Evolutionary conservation across 2,888 invertebrate genomes (phyloP), one percentile per base, ranked within the genome.

Genomic region (Coenonympha glycerion): DNA sequence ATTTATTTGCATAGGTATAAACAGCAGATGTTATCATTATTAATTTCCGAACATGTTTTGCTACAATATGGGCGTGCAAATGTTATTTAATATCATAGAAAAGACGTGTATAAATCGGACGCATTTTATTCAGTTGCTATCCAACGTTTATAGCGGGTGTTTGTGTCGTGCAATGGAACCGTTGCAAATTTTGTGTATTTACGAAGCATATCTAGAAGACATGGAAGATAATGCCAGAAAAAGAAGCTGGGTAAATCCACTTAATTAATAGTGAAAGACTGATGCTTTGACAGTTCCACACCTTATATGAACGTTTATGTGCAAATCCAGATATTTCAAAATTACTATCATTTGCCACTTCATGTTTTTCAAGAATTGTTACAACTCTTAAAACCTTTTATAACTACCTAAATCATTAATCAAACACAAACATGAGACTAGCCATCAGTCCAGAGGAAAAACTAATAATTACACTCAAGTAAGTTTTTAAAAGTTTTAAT

Each of bases 121-220:
- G 34, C 19, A 18, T 34, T 19, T 31, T 31, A 15, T 15, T 31
- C 15, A 16, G 31, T 31, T 11, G 31, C 31, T 31, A 31, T 31
- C 31, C 15, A 31, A 31, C 31, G 33, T 33, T 33, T 33, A 33
- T 18, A 33, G 33, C 33, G 18, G 18, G 9, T 33, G 49, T 48
- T 56, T 52, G 42, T 50, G 56, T 53, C 47, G 42, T 57, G 46
- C 47, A 44, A 53, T 55, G 55, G 47, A 55, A 49, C 50, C 53
- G 47, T 55, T 50, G 50, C 47, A 54, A 54, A 45, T 52, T 37
- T 47, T 54, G 52, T 52, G 49, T 50, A 50, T 53, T 52, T 56
- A 50, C 39, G 50, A 53, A 53, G 50, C 46, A 49, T 52, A 54
- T 57, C 26, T 47, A 47, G 39, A 47, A 28, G 34, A 46, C 45